Evolutionary conservation across 1,140 invertebrate genomes (phyloP).

Genomic region (Neodiprion fabricii): DNA sequence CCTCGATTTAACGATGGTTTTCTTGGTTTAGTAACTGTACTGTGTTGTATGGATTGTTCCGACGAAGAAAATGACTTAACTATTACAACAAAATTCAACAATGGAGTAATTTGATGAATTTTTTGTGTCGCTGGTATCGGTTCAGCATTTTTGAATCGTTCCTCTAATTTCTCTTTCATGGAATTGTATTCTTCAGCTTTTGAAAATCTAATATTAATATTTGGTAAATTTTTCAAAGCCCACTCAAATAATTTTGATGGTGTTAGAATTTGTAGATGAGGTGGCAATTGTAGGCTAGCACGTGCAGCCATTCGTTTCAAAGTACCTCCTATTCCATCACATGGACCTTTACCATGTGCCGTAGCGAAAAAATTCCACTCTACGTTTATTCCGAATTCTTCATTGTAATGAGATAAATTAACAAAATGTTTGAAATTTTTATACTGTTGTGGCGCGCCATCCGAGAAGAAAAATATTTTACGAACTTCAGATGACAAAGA

Average conservation of each 20-base stretch:
- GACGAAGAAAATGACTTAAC: constrained; percentile 16
- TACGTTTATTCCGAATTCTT: no score
- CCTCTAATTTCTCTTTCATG: constrained; percentile 15
- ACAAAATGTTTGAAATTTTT: no score
- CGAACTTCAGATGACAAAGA: no score
- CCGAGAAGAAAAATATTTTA: no score
- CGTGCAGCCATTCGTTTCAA: constrained; percentile 25
- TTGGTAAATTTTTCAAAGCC: constrained; percentile 14
- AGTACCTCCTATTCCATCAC: constrained; percentile 16
- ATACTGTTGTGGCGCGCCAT: no score
- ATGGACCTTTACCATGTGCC: no score
- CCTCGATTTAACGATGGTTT: not conserved
- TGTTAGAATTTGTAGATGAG: constrained; percentile 15
- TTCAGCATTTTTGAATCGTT: constrained; percentile 15
- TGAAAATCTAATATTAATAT: constrained; percentile 15
- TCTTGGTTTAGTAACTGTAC: constrained; percentile 6
- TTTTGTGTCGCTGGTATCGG: constrained; percentile 21
- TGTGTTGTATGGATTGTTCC: not conserved
- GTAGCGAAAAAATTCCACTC: no score
- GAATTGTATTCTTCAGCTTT: constrained; percentile 16
- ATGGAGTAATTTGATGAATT: constrained; percentile 19
- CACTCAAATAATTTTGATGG: constrained; percentile 13
- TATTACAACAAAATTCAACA: constrained; percentile 7
- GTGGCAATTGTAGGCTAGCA: constrained; percentile 26
- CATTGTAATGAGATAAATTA: no score